phyloP scores from a whole-genome alignment of 35 echinoderm and acorn worm species.

The Eucidaris tribuloides region DNA sequence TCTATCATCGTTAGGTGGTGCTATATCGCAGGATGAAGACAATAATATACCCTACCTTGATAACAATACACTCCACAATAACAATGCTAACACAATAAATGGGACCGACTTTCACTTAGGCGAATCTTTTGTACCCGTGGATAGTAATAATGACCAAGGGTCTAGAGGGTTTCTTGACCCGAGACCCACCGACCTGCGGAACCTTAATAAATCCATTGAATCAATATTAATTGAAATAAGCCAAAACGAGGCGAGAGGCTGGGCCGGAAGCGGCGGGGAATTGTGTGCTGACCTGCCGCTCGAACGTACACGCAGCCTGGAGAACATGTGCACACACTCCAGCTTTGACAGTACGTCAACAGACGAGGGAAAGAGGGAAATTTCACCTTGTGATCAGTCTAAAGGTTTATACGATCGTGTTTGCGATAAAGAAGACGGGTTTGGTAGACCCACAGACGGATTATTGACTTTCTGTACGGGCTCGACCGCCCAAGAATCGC shows the following conservation, averaged over 20 bases:
- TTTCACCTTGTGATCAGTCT: background rate
- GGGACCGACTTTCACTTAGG: no score
- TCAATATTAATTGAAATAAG: conserved; percentile 57
- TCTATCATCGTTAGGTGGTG: conserved; percentile 47
- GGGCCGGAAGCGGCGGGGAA: background rate
- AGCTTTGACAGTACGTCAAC: conserved; percentile 7
- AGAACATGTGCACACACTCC: conserved; percentile 27
- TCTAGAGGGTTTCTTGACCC: background rate
- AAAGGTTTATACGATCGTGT: conserved; percentile 39
- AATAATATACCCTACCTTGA: conserved; percentile 2
- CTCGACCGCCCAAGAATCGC: conserved; percentile 44
- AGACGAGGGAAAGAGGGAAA: conserved; percentile 10
- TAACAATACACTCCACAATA: background rate
- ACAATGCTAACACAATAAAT: background rate
- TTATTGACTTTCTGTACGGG: conserved; percentile 42
- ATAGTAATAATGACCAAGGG: background rate
- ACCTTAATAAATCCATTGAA: conserved; percentile 62
- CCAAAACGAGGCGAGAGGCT: background rate
- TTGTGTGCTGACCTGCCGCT: conserved; percentile 19
- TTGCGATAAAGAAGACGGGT: conserved; percentile 38
- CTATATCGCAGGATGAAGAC: background rate
- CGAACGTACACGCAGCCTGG: conserved; percentile 63
- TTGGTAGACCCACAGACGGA: conserved; percentile 27
- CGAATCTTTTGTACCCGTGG: background rate
- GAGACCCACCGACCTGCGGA: conserved; percentile 24